Evolutionary conservation across 2,113 vertebrate species (phyloP).

Genomic region (Microtus oregoni): DNA sequence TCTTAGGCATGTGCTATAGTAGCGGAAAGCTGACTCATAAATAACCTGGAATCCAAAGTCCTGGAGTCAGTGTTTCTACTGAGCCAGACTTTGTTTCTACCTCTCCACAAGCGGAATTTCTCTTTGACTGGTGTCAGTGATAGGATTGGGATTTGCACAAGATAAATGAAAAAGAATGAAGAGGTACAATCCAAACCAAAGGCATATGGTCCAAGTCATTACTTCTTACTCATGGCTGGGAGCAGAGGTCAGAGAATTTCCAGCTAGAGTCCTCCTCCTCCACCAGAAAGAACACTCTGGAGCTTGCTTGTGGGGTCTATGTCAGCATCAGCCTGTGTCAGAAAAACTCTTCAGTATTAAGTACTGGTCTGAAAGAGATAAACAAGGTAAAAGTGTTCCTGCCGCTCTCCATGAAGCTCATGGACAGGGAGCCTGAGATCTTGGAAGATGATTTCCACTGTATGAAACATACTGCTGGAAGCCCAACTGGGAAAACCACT

Average conservation of each 20-base stretch:
- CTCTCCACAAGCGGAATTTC: background rate
- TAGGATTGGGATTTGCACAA: background rate
- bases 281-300: background rate
- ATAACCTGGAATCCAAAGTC: background rate
- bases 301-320: background rate
- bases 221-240: background rate
- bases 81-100: background rate
- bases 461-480: background rate
- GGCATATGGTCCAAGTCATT: background rate
- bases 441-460: background rate
- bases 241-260: background rate
- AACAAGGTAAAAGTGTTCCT: background rate
- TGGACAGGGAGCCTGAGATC: background rate
- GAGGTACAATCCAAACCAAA: rapidly evolving
- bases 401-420: background rate
- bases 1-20: background rate
- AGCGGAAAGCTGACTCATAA: background rate
- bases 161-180: background rate
- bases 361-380: background rate
- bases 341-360: background rate
- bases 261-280: background rate
- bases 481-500: background rate
- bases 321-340: too few species aligned
- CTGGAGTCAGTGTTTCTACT: background rate
- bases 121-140: background rate